Evolutionary conservation across 2,113 vertebrate species (phyloP).

Genomic region (Pluvialis apricaria): DNA sequence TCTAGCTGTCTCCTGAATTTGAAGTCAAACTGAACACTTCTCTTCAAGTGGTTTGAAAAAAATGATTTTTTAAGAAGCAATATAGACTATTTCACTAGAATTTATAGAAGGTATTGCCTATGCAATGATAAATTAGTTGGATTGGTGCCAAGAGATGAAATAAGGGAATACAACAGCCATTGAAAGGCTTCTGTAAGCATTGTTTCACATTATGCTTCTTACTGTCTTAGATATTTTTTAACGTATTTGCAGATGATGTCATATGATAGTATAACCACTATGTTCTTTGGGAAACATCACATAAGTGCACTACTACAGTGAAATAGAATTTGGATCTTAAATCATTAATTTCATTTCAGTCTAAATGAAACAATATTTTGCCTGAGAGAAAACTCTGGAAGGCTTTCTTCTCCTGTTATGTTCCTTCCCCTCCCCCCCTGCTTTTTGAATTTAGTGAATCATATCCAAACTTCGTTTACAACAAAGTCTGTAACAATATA

Average conservation of each 20-base stretch:
- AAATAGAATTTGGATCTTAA: background rate
- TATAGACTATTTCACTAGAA: background rate
- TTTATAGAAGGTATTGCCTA: background rate
- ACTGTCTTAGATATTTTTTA: background rate
- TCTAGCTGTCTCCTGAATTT: background rate
- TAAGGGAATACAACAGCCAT: background rate
- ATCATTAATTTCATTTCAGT: background rate
- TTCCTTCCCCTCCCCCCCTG: accelerated
- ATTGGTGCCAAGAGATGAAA: background rate
- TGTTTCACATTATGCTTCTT: background rate
- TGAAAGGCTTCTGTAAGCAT: background rate
- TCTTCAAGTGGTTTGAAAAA: background rate
- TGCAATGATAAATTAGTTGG: background rate
- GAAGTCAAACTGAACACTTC: background rate
- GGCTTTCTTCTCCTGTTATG: background rate
- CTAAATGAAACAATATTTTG: background rate
- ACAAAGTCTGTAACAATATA: background rate
- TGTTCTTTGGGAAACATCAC: background rate
- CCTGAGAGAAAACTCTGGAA: background rate
- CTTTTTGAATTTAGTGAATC: background rate
- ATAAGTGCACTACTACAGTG: background rate
- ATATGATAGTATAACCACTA: too few relatives aligned
- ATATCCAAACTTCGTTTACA: background rate
- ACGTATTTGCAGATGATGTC: background rate
- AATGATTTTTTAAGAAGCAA: background rate